Conservation (phyloP, 2,888 invertebrate genomes). For the Ctenicera cuprea region DNA sequence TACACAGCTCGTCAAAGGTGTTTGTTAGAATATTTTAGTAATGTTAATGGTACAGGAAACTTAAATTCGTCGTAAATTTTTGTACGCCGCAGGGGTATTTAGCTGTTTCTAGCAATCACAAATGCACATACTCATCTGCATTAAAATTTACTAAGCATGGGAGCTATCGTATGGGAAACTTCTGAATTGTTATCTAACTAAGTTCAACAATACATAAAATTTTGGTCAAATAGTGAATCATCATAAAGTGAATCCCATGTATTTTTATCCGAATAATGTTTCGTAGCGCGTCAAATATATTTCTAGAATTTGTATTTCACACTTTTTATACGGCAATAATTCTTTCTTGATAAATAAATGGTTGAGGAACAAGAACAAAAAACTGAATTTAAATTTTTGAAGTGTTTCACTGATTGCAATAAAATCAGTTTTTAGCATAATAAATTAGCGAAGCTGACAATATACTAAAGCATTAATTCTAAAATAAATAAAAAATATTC, state of each 20-base stretch:
- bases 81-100: constrained; percentile 21
- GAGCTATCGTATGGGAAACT: constrained; percentile 29
- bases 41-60: constrained; percentile 14
- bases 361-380: neutral
- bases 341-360: neutral
- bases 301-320: too few relatives aligned
- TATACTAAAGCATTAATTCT: constrained; percentile 41
- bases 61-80: constrained; percentile 38
- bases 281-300: too few relatives aligned
- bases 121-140: constrained; percentile 11
- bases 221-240: neutral
- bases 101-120: constrained; percentile 13
- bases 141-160: constrained; percentile 31
- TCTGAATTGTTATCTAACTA: constrained; percentile 7
- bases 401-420: constrained; percentile 13
- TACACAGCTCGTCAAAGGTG: neutral
- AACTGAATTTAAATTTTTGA: constrained; percentile 9
- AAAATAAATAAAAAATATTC: constrained; percentile 46
- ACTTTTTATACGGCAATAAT: constrained; percentile 3
- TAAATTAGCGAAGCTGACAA: constrained; percentile 26
- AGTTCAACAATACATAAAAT: constrained; percentile 7
- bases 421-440: constrained; percentile 8
- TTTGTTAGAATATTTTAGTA: constrained; percentile 9
- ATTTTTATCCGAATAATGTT: too few relatives aligned
- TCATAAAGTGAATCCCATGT: too few relatives aligned